These are phyloP conservation scores for Parnassius apollo DNA, from an alignment of 2,888 invertebrate species.

Conservation along the genomic window DNA sequence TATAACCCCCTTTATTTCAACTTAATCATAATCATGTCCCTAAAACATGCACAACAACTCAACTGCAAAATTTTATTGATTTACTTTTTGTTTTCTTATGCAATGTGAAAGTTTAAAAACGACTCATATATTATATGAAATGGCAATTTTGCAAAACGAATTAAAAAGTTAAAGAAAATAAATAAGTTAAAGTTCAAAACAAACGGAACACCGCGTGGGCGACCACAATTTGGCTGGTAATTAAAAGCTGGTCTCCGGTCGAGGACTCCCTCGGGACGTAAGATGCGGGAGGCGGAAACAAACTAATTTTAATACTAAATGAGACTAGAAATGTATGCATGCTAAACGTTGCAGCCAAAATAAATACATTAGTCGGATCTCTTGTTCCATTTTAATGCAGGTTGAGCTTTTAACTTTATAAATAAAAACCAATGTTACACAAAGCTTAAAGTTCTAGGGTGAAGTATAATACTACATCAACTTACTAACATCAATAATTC, in stretches of 20 bases:
- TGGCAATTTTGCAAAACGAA: background rate
- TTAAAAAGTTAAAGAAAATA: slow-evolving; percentile 31
- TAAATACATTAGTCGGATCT: slow-evolving; percentile 10
- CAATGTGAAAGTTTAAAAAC: too few species aligned
- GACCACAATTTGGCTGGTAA: slow-evolving; percentile 54
- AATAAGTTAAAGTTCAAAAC: slow-evolving; percentile 34
- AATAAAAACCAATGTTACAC: background rate
- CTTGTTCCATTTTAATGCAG: background rate
- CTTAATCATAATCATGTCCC: too few species aligned
- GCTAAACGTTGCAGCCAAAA: slow-evolving; percentile 5
- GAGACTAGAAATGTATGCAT: slow-evolving; percentile 12
- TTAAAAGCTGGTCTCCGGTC: slow-evolving; percentile 52
- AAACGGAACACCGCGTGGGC: slow-evolving; percentile 35
- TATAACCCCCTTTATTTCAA: too few species aligned
- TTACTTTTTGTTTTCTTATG: too few species aligned
- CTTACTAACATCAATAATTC: too few species aligned
- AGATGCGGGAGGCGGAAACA: background rate
- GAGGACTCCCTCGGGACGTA: slow-evolving; percentile 1
- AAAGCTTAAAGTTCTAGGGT: too few species aligned
- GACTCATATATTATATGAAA: too few species aligned
- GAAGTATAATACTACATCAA: too few species aligned
- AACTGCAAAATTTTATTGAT: too few species aligned
- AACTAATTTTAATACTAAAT: slow-evolving; percentile 28
- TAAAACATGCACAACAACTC: too few species aligned
- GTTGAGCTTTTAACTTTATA: background rate